Conservation (phyloP, 2,113 vertebrate genomes). For the Clinocottus analis region DNA sequence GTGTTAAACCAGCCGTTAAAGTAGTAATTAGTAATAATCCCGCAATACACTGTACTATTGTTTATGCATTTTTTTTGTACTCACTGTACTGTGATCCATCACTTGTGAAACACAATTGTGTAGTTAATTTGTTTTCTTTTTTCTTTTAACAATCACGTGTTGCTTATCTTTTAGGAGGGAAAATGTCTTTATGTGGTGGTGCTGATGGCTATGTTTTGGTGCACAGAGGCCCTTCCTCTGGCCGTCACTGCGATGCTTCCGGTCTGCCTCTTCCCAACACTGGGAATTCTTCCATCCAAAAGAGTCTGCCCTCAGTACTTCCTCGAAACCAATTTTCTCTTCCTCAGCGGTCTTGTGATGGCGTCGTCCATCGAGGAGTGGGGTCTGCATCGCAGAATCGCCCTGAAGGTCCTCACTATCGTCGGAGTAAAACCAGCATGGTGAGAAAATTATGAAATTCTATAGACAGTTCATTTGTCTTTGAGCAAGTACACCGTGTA, state of each 20-base stretch:
- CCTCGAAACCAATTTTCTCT: conserved; percentile 97
- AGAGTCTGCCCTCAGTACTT: conserved; percentile 96
- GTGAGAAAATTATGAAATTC: conserved; percentile 76
- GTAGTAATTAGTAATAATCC: not conserved
- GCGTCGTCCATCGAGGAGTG: conserved; percentile 96
- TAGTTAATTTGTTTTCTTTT: not conserved
- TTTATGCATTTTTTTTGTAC: not conserved
- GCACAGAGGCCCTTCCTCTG: conserved; percentile 94
- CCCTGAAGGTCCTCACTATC: conserved; percentile 90
- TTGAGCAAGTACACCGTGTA: not conserved
- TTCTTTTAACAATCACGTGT: not conserved
- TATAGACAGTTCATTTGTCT: not conserved
- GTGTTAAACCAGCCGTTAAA: not conserved
- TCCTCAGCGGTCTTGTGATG: conserved; percentile 96
- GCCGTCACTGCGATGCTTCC: conserved; percentile 95
- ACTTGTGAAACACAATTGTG: not conserved
- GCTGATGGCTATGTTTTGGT: conserved; percentile 96
- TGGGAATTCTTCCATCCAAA: conserved; percentile 91
- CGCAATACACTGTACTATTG: not conserved
- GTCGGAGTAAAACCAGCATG: conserved; percentile 93
- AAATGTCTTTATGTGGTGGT: conserved; percentile 95
- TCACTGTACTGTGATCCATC: not conserved
- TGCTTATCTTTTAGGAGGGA: conserved; percentile 87
- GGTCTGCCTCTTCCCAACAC: conserved; percentile 92
- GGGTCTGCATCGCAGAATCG: conserved; percentile 95